A percentile compares a stretch with the other conserved stretches of the same genome.
Evolutionary conservation across 2,113 vertebrate species (phyloP).

Genomic region (Neotragus moschatus): DNA sequence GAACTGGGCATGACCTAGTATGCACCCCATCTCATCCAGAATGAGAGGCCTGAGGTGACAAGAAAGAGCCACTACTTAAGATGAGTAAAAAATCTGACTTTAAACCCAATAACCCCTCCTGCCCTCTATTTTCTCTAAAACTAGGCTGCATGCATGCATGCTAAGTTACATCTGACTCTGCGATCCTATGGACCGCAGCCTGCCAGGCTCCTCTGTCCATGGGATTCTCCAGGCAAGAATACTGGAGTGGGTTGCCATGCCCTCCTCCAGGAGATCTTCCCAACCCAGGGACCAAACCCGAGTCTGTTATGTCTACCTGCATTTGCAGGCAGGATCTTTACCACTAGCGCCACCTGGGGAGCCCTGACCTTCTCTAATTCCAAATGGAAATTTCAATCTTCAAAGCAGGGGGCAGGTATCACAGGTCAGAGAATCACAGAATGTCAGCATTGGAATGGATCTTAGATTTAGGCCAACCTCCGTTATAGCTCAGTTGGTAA

Average conservation of each 20-base stretch:
- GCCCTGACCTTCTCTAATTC: neutral
- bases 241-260: neutral
- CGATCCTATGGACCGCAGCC: neutral
- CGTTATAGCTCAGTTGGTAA: neutral
- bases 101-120: neutral
- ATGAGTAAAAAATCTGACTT: constrained; percentile 28
- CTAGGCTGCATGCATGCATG: neutral
- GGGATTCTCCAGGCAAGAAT: neutral
- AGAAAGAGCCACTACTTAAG: neutral
- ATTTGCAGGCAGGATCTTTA: neutral
- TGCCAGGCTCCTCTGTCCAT: neutral
- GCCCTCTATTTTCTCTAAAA: neutral
- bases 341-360: neutral
- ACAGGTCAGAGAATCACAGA: neutral
- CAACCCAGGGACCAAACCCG: neutral
- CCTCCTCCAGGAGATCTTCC: neutral
- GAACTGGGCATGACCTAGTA: neutral
- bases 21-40: neutral
- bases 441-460: neutral
- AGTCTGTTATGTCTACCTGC: neutral
- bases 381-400: constrained; percentile 30
- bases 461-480: neutral
- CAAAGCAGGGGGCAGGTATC: neutral
- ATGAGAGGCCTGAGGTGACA: neutral
- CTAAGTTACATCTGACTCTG: neutral